Base-by-base conservation (phyloP, 2,797 vertebrate species). In the Oophaga sylvatica region DNA sequence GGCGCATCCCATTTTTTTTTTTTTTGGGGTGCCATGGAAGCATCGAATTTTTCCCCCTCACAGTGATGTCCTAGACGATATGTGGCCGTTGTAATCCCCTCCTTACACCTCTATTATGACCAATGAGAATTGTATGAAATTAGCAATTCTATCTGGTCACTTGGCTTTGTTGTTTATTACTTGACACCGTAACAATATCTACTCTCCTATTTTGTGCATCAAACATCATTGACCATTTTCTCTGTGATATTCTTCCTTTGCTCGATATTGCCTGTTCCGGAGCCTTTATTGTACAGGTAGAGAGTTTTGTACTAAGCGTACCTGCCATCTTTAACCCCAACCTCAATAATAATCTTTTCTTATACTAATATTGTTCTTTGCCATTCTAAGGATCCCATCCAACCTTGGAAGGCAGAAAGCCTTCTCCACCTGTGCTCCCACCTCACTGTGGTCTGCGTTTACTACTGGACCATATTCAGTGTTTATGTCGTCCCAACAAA, bases 1-100 rank as follows among this genome's bases (percentile, higher is more conserved):
- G n/a, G 35, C 35, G 2, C 5, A 35, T 2, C 35, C 5, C 92
- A 93, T 4, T 93, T 93, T 80, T 92, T 90, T 88, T 88, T 92
- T 10, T 93, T 92, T 83, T n/a, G n/a, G n/a, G 90, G 93, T 70
- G 90, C 84, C 29, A 85, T 91, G 2, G 91, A 90, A 59, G 90
- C 90, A n/a, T 92, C 91, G 92, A 93, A 56, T 93, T 91, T 53
- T 87, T 93, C 0, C 87, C 92, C 17, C 48, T 93, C 87, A 91
- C 90, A 0, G 90, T 85, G 82, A 92, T 93, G 91, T 35, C 29
- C 15, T 53, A 53, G 6, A 7, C 0, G 48, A 53, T 53, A 53
- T 53, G 48, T 53, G 48, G 48, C 70, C 29, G 41, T 71, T 31
- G 29, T 35, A 41, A 71, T 31, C 70, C 70, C 16, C 70, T 71